Conservation (phyloP, 2,888 invertebrate genomes). For the Pristionchus mayeri region DNA sequence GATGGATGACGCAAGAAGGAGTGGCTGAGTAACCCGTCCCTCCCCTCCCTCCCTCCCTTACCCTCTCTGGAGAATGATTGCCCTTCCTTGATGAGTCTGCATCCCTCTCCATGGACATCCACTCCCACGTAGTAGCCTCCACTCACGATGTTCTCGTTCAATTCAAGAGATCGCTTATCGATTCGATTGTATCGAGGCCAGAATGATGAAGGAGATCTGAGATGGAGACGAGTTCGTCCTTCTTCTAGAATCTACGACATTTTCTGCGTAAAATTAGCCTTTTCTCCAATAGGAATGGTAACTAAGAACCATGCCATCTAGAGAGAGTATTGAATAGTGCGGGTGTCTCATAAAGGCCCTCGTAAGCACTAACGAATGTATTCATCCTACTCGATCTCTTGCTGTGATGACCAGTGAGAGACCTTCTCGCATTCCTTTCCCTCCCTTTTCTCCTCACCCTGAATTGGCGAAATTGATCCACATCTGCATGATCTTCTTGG, state of each 20-base stretch:
- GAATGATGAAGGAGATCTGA: slow-evolving; percentile 62
- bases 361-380: too few species aligned
- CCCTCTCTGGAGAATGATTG: slow-evolving; percentile 55
- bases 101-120: slow-evolving; percentile 72
- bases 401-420: too few species aligned
- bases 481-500: slow-evolving; percentile 91
- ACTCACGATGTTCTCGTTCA: slow-evolving; percentile 62
- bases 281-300: too few species aligned
- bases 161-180: slow-evolving; percentile 70
- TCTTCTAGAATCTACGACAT: not conserved
- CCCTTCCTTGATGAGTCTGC: slow-evolving; percentile 73
- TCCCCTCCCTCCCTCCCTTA: too few species aligned
- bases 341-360: too few species aligned
- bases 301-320: too few species aligned
- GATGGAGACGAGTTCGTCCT: not conserved
- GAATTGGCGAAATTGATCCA: slow-evolving; percentile 93
- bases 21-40: too few species aligned
- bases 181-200: slow-evolving; percentile 75
- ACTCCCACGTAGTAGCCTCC: slow-evolving; percentile 67
- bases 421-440: too few species aligned
- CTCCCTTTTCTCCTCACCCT: too few species aligned
- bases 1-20: not conserved
- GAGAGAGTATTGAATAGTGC: too few species aligned
- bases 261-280: too few species aligned
- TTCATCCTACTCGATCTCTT: too few species aligned